These are phyloP conservation scores for Saccostrea echinata DNA, from an alignment of 1,140 invertebrate species.

Conservation along the genomic window DNA sequence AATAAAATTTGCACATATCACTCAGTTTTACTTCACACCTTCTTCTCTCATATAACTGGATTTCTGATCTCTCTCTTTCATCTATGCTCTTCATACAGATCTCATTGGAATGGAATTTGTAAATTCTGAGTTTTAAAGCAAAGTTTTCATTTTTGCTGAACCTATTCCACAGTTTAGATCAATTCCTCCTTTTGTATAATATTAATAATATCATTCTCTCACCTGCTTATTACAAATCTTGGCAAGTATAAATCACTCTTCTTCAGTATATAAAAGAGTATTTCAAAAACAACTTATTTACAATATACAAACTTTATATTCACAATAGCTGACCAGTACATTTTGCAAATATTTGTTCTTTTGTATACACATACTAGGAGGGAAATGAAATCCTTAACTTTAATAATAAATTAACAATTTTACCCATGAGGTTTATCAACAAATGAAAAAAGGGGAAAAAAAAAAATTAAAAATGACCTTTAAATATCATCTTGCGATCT, in stretches of 20 bases:
- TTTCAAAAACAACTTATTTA: constrained; percentile 20
- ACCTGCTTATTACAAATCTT: background rate
- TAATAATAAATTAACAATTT: background rate
- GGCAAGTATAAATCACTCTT: constrained; percentile 23
- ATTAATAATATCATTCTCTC: constrained; percentile 31
- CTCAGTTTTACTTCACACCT: background rate
- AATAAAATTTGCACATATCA: background rate
- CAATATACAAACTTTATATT: background rate
- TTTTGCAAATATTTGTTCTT: constrained; percentile 29
- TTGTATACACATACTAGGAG: background rate
- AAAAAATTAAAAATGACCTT: background rate
- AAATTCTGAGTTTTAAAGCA: background rate
- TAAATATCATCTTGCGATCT: background rate
- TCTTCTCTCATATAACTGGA: background rate
- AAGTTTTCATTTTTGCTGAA: background rate
- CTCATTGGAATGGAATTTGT: constrained; percentile 24
- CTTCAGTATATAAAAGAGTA: constrained; percentile 20
- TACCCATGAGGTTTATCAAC: background rate
- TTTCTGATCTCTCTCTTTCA: constrained; percentile 3
- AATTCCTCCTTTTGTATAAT: background rate
- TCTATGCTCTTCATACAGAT: background rate
- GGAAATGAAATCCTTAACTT: background rate
- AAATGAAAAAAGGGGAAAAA: background rate
- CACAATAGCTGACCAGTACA: background rate
- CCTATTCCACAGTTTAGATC: background rate